Base-by-base conservation (phyloP, 2,797 vertebrate species). In the Gambelia wislizenii region DNA sequence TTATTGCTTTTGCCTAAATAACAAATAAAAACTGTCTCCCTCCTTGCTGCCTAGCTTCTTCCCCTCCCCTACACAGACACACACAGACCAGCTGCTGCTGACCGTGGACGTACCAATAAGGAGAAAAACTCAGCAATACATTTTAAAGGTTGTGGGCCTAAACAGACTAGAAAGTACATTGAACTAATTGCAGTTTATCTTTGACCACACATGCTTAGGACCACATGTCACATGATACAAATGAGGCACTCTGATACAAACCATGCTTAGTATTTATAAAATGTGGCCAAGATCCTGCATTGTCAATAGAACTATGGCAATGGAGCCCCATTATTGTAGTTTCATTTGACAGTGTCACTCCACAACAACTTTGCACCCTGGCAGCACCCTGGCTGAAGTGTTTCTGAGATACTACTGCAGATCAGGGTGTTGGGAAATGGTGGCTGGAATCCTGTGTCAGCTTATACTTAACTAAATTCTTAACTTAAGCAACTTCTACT, bases 51-150 rank as follows among this genome's bases (percentile, higher is more conserved):
- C 39, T 77, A 70, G 77, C 33, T n/a, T 52, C 8, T 87, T 87
- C 70, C 8, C 8, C 25, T 61, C 54, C 25, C 69, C 77, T 64
- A 83, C 67, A 64, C 0, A 1, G 3, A 90, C 56, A 59, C 56
- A 59, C 16, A 56, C 14, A 56, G 3, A 18, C 16, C 90, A 20
- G 2, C 2, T 33, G 64, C 81, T 0, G 47, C 86, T 85, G 22
- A 4, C 67, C 20, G 54, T 22, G 67, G 39, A 7, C 72, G 2
- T 77, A 0, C 44, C 16, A 77, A 76, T 80, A 90, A 87, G 14
- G 33, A 42, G 10, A 54, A 61, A 36, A 0, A 1, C 1, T 6
- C 1, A 18, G 1, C 14, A 0, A 0, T 87, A 82, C 30, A 0
- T 92, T 90, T 77, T 85, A 61, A 82, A 84, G 25, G 27, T 36